Evolutionary conservation across 2,888 invertebrate genomes (phyloP), one percentile per base, ranked within the genome.

Genomic region (Archips xylosteana): DNA sequence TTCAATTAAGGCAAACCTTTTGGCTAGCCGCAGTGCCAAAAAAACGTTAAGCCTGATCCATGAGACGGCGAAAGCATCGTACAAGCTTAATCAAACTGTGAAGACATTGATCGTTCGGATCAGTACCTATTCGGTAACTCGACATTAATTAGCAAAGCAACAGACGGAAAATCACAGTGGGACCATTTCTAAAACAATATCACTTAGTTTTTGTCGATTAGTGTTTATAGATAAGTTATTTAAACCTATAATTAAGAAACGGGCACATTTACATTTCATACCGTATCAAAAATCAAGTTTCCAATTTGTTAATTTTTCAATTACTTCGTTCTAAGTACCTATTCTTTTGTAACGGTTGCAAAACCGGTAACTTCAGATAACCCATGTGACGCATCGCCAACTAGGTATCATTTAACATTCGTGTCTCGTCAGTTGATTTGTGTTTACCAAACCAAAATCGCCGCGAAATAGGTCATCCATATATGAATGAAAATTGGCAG

Each of bases 291-390:
- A n/a, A 15, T 42, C 42, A 15, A 62, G 65, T 51, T 34, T 49
- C 34, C n/a, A 51, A 13, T 65, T 51, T 49, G 36, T 32, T n/a
- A 34, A 62, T 45, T 45, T 63, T 32, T 63, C 64, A 36, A 10
- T 15, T 15, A 51, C n/a, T 47, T 64, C 34, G 49, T 47, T 64
- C n/a, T 47, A 34, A n/a, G 47, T 51, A 32, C n/a, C 32, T n/a
- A 13, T 32, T 63, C 47, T 51, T 51, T 65, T 65, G 15, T 65
- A 65, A 39, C 65, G 49, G 65, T 51, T 36, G 49, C 51, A 51
- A 65, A 51, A 65, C 65, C 65, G 51, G 65, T 51, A 36, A 34
- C 64, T 13, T n/a, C 42, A 47, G 64, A 64, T 15, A 64, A 36
- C 51, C 36, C 23, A 15, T 51, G 36, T 51, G 65, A 65, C 65